Percentiles rank a stretch among this genome's conserved stretches.
Evolutionary conservation across 2,888 invertebrate species (phyloP).

Genomic region (Conistra vaccinii): DNA sequence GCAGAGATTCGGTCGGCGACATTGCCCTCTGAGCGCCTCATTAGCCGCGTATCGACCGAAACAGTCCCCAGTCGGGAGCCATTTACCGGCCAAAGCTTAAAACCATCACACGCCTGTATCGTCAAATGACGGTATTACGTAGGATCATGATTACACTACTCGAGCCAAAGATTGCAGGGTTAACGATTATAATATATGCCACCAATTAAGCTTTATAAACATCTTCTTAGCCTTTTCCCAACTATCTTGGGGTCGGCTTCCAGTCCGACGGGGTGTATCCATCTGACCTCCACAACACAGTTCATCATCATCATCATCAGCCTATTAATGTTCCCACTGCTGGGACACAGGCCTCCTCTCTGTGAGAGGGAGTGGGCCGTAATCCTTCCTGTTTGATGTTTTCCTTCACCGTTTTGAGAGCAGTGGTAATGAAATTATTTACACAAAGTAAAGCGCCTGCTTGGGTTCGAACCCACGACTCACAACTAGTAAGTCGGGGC

Average conservation of each 20-base stretch:
- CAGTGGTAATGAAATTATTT: no score
- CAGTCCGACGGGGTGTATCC: no score
- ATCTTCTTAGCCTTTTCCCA: background rate
- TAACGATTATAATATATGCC: constrained; percentile 12
- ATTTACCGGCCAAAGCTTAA: constrained; percentile 38
- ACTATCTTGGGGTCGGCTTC: background rate
- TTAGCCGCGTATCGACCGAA: constrained; percentile 49
- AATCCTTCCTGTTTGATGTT: no score
- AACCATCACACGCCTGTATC: constrained; percentile 5
- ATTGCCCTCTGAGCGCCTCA: constrained; percentile 45
- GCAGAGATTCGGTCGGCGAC: constrained; percentile 24
- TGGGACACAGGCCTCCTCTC: no score
- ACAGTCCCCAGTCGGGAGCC: constrained; percentile 42
- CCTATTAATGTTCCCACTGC: no score
- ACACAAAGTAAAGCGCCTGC: no score
- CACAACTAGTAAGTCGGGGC: no score
- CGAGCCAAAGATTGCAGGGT: constrained; percentile 17
- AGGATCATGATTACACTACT: background rate
- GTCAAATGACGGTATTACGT: constrained; percentile 5
- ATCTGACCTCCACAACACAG: background rate
- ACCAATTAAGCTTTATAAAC: constrained; percentile 33
- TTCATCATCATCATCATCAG: no score
- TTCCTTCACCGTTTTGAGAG: no score
- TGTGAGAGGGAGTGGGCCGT: no score
- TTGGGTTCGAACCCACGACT: no score